Evolutionary conservation across 2,888 invertebrate species (phyloP).

Genomic region (Diogma glabrata): DNA sequence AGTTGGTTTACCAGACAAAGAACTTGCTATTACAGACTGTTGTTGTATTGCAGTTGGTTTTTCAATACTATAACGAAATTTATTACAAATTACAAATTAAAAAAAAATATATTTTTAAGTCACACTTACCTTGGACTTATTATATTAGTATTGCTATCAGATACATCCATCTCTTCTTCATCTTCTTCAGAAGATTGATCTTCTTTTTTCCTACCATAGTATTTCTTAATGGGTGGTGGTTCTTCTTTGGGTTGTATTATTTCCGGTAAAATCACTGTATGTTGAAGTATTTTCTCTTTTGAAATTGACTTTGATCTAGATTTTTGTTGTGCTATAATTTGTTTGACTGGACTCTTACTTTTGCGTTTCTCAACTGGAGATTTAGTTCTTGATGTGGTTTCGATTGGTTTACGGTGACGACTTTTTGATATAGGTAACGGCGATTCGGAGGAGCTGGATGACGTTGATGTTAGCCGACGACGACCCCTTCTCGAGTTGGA

Average conservation of each 20-base stretch:
- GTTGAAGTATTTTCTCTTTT: slow-evolving; percentile 21
- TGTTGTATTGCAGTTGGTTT: background rate
- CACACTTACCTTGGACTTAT: slow-evolving; percentile 3
- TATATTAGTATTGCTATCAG: slow-evolving; percentile 4
- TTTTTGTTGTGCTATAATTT: slow-evolving; percentile 15
- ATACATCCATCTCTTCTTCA: slow-evolving; percentile 24
- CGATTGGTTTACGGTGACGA: slow-evolving; percentile 25
- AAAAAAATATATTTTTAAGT: background rate
- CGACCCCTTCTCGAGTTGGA: too few species aligned
- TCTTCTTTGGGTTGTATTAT: slow-evolving; percentile 8
- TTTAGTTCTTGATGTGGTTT: slow-evolving; percentile 8
- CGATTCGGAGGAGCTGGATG: slow-evolving; percentile 26
- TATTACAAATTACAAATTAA: background rate
- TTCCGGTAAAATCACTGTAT: slow-evolving; percentile 23
- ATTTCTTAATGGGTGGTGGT: slow-evolving; percentile 38
- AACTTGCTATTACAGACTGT: slow-evolving; percentile 10
- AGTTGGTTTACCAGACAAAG: slow-evolving; percentile 29
- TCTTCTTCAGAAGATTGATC: slow-evolving; percentile 40
- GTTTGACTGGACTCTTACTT: slow-evolving; percentile 4
- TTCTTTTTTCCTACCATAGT: slow-evolving; percentile 45
- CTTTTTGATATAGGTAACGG: slow-evolving; percentile 20
- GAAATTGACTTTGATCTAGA: slow-evolving; percentile 11
- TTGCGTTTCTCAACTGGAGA: background rate
- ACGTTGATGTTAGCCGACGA: slow-evolving; percentile 24
- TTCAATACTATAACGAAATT: slow-evolving; percentile 1